Evolutionary conservation across 2,888 invertebrate species (phyloP).

Genomic region (Hirtodrosophila duncani): DNA sequence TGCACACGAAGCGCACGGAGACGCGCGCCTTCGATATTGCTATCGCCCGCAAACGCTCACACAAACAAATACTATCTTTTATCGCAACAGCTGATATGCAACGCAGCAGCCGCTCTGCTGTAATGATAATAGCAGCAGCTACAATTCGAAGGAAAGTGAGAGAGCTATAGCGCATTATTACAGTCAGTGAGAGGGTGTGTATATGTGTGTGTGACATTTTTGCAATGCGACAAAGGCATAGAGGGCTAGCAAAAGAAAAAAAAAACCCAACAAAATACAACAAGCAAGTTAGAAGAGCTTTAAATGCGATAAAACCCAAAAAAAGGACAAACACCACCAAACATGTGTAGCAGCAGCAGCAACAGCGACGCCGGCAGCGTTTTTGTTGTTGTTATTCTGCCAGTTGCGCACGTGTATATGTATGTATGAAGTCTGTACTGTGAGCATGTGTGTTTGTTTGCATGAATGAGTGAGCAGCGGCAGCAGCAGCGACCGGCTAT

Average conservation of each 20-base stretch:
- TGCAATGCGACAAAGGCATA: constrained; percentile 9
- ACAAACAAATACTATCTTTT: too few species aligned
- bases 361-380: constrained; percentile 28
- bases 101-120: too few species aligned
- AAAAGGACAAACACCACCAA: constrained; percentile 62
- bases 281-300: constrained; percentile 23
- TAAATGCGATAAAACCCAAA: constrained; percentile 42
- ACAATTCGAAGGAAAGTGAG: not conserved
- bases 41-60: too few species aligned
- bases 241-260: constrained; percentile 21
- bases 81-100: too few species aligned
- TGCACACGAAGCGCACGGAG: too few species aligned
- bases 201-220: too few species aligned
- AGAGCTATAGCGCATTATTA: too few species aligned
- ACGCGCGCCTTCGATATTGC: too few species aligned
- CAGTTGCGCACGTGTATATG: constrained; percentile 19
- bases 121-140: too few species aligned
- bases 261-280: constrained; percentile 17
- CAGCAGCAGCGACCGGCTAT: constrained; percentile 14
- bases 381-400: constrained; percentile 40
- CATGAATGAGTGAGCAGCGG: constrained; percentile 40
- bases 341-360: constrained; percentile 56
- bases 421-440: constrained; percentile 28
- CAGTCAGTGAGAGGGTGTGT: too few species aligned
- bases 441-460: constrained; percentile 44